These are phyloP conservation scores for Nipponacmea schrenckii DNA, from an alignment of 2,888 invertebrate genomes.

Conservation along the genomic window DNA sequence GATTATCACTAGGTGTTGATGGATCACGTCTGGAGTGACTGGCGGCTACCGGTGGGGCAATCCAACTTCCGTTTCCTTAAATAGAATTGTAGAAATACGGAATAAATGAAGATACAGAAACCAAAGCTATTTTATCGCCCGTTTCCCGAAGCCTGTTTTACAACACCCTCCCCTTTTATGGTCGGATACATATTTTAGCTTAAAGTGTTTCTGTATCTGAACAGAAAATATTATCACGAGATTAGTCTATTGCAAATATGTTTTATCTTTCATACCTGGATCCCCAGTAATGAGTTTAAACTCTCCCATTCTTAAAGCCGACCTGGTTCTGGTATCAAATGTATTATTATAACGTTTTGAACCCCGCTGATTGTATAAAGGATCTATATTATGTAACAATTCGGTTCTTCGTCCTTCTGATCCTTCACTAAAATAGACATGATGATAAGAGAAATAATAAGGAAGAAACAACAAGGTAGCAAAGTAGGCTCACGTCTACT, in stretches of 20 bases:
- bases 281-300: constrained; percentile 1
- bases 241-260: too few species aligned
- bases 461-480: neutral
- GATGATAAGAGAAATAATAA: neutral
- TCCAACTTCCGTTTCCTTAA: constrained; percentile 15
- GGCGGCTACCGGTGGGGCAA: neutral
- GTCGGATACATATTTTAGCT: too few species aligned
- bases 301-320: constrained; percentile 5
- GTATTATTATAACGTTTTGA: neutral
- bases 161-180: too few species aligned
- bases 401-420: neutral
- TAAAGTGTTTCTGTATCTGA: too few species aligned
- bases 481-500: too few species aligned
- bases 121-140: too few species aligned
- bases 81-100: too few species aligned
- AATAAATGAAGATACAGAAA: too few species aligned
- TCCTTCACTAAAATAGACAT: constrained; percentile 8
- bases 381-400: constrained; percentile 11
- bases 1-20: constrained; percentile 41
- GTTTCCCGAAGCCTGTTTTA: too few species aligned
- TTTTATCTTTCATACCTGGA: neutral
- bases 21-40: neutral
- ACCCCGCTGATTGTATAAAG: constrained; percentile 3
- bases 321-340: neutral
- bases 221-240: too few species aligned